Base-by-base conservation (phyloP, 2,888 invertebrate genomes). In the Gortyna flavago region DNA sequence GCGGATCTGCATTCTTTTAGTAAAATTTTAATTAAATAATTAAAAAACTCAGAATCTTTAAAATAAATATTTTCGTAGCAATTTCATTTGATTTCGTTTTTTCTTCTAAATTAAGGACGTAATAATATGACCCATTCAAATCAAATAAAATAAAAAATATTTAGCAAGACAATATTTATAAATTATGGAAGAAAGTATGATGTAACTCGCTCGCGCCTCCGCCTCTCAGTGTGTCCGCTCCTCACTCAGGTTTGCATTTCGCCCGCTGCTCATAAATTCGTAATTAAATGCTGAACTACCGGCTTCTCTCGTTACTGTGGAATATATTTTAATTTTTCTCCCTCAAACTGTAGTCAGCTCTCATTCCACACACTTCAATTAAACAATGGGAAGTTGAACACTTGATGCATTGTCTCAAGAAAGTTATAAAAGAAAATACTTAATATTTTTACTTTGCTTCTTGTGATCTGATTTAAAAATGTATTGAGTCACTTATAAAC, bases 231-330 rank as follows among this genome's bases (percentile, higher is more conserved):
- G 69, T 80, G 79, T 32, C 75, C 85, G n/a, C 83, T 65, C 72
- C 77, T 64, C 83, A 57, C 65, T 85, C 90, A 91, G 91, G 93
- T 93, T 94, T 93, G 93, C 94, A 93, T 94, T 95, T 94, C 92
- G 91, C 93, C 91, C 92, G 93, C 92, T 90, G 93, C 93, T 95
- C 95, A 95, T 96, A 95, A 96, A 95, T 96, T 95, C 93, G 94
- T 96, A 96, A 96, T 96, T 95, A 95, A 96, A 95, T 95, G 95
- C 94, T 92, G 91, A 93, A 93, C 94, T 94, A 93, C 93, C 91
- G 92, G 93, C 91, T 93, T 90, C 88, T 86, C 93, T 95, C 93
- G 93, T 94, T 94, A 94, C 88, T 86, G 87, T 86, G 92, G 89
- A 91, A 94, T 94, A 94, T 94, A 94, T 95, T 75, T 95, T 93